phyloP scores from a whole-genome alignment of 2,113 vertebrate genomes.

The Notarius lentiginosus region DNA sequence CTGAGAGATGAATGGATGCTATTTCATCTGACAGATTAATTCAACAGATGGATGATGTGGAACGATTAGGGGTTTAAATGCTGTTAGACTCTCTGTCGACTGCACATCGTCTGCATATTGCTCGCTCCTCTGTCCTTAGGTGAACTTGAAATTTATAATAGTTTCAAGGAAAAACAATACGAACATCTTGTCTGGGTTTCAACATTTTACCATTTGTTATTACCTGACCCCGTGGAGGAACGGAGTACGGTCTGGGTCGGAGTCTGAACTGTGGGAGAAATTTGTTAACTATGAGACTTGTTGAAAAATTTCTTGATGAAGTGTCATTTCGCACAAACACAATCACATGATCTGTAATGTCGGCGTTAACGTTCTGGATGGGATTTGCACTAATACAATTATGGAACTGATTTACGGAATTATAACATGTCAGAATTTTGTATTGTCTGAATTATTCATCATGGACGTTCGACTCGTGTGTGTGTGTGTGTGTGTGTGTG shows the following conservation, averaged over 20 bases:
- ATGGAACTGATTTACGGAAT: neutral
- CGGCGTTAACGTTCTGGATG: neutral
- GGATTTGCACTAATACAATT: neutral
- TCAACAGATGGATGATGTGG: conserved; percentile 33
- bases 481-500: too few species aligned
- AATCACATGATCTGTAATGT: neutral
- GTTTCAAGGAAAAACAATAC: neutral
- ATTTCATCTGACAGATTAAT: conserved; percentile 39
- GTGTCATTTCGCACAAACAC: neutral
- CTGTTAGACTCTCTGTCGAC: conserved; percentile 7
- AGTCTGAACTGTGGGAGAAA: too few species aligned
- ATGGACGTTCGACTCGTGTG: neutral
- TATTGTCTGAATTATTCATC: neutral
- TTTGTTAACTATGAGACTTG: neutral
- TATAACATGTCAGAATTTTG: neutral
- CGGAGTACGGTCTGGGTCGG: too few species aligned
- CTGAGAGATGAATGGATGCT: conserved; percentile 23
- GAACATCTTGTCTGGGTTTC: neutral
- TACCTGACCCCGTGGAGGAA: neutral
- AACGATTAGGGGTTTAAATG: conserved; percentile 23
- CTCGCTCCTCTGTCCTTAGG: neutral
- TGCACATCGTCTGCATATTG: neutral
- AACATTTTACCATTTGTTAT: neutral
- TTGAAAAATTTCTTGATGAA: neutral
- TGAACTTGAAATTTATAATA: neutral